Evolutionary conservation across 2,888 invertebrate species (phyloP), one percentile per base, ranked within the genome.

Genomic region (Dynastes hyllus): DNA sequence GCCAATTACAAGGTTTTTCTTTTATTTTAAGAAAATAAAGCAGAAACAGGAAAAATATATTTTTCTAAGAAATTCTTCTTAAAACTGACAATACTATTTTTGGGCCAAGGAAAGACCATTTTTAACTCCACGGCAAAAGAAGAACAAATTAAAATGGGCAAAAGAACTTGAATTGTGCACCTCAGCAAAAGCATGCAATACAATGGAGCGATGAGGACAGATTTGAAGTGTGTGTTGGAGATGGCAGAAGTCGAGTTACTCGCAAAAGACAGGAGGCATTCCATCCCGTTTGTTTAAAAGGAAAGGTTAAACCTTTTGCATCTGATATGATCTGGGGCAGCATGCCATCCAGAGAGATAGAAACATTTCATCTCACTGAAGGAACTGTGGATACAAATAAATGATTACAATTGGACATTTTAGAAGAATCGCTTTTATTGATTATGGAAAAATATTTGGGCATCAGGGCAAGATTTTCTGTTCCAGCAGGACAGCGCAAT

Each of bases 21-120:
- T 16, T n/a, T 6, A 50, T 45, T 45, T 45, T 45, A 66, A 66
- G 29, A 63, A 63, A 5, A 63, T 22, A 29, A 63, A 63, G 63
- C 27, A 37, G 37, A 6, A 37, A 37, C 37, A 37, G 37, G 37
- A 37, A 6, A 37, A 37, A 37, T 32, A 0, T 32, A 4, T 2
- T 40, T 40, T 40, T 40, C 5, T 0, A 5, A 0, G 8, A 40
- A 5, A 9, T 32, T 53, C 22, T n/a, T 55, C n/a, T 16, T 4
- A 22, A 8, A n/a, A 8, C 22, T 22, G 22, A 55, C 16, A 8
- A 22, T 6, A 8, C 22, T 55, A 4, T n/a, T 22, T 1, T 22
- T 53, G 2, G n/a, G 16, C 22, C 55, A 55, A 55, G 16, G 16
- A 55, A 16, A 55, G 3, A 4, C 55, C 0, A n/a, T 55, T 55